Evolutionary conservation across 2,797 vertebrate species (phyloP), one percentile per base, ranked within the genome.

Genomic region (Xyrichtys novacula): DNA sequence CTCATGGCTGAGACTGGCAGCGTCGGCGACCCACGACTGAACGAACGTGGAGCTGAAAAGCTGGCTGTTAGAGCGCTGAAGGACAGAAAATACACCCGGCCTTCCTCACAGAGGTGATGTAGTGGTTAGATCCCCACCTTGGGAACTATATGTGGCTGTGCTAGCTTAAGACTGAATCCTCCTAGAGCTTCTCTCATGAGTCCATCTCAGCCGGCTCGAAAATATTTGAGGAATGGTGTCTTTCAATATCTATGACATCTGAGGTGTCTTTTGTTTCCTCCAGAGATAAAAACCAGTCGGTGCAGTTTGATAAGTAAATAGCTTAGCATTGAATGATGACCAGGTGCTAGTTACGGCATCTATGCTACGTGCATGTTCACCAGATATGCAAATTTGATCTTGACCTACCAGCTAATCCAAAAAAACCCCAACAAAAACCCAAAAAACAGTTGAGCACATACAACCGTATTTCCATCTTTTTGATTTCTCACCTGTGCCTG

Each of bases 1-100:
- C 91, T 91, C 78, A 85, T 82, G 71, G 83, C 79, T 69, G 78
- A 89, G 77, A 78, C 81, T 84, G 78, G 83, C 80, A 76, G 89
- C 81, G 87, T 91, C 89, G 91, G 80, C 62, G 19, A 81, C 80
- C 88, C 80, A 83, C 77, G 65, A 22, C 67, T 85, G 83, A 90
- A 85, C 83, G 81, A 78, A 84, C 54, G 25, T 70, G 50, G 83
- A 79, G 80, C 81, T 48, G 32, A 87, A 73, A 92, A 88, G 82
- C 89, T 86, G 76, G 68, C 79, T 88, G 81, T 83, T 80, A 84
- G 80, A 80, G 80, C 78, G 76, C 77, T 85, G 79, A 86, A 87
- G 81, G 85, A 87, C 78, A 89, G 74, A 84, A 85, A 88, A 89
- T 77, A 82, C 67, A 81, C 58, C 70, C 77, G 65, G 58, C 75